Evolutionary conservation across 2,888 invertebrate species (phyloP).

Genomic region (Ectemnius lituratus): DNA sequence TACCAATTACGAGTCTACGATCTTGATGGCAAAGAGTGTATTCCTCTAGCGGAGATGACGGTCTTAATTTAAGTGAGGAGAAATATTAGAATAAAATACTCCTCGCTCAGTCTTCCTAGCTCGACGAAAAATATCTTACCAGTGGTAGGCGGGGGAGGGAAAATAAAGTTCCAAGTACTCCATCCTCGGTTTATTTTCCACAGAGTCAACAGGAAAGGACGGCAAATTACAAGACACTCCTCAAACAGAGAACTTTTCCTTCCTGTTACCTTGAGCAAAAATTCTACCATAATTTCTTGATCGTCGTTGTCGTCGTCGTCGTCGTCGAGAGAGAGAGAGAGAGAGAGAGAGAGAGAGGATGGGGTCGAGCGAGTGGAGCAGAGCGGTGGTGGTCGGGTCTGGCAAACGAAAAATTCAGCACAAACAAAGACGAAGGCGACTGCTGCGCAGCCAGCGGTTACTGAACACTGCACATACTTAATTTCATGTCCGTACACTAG

Average conservation of each 20-base stretch:
- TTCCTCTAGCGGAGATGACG: too few relatives aligned
- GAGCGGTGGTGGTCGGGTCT: slow-evolving; percentile 11
- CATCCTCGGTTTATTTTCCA: slow-evolving; percentile 1
- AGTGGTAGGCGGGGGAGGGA: too few relatives aligned
- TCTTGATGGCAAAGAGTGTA: too few relatives aligned
- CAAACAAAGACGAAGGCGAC: slow-evolving; percentile 44
- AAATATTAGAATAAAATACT: too few relatives aligned
- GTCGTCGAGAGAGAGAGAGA: background rate
- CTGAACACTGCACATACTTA: slow-evolving; percentile 52
- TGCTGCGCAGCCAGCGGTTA: slow-evolving; percentile 44
- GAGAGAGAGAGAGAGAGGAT: too few relatives aligned
- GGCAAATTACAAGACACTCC: background rate
- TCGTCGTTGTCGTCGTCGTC: background rate
- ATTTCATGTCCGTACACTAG: slow-evolving; percentile 55
- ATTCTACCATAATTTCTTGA: background rate
- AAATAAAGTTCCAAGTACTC: too few relatives aligned
- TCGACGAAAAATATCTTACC: too few relatives aligned
- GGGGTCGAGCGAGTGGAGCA: background rate
- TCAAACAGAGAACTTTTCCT: background rate
- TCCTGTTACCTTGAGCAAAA: background rate
- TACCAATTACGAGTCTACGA: too few relatives aligned
- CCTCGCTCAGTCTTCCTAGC: too few relatives aligned
- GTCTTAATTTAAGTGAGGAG: too few relatives aligned
- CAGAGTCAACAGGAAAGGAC: background rate
- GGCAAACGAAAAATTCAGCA: slow-evolving; percentile 28